Evolutionary conservation across 1,140 invertebrate species (phyloP).

Genomic region (Bombus vancouverensis): DNA sequence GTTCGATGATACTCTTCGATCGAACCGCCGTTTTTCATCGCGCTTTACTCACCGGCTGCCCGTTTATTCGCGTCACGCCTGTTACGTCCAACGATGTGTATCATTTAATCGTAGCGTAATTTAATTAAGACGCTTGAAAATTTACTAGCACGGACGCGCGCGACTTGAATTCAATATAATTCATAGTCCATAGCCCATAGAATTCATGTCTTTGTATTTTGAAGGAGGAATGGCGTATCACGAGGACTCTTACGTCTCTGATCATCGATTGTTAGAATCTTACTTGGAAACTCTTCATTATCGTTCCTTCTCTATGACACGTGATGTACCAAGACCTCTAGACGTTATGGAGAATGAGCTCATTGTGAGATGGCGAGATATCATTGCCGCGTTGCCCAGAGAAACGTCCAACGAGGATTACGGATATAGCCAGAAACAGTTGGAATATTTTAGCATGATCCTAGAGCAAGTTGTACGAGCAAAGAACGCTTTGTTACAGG

Average conservation of each 20-base stretch:
- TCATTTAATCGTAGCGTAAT: background rate
- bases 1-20: conserved; percentile 1
- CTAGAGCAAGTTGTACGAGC: conserved; percentile 65
- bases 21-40: conserved; percentile 16
- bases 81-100: background rate
- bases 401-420: conserved; percentile 61
- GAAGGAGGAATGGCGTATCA: conserved; percentile 69
- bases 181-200: background rate
- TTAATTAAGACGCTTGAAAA: background rate
- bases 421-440: conserved; percentile 78
- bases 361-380: conserved; percentile 67
- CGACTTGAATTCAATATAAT: background rate
- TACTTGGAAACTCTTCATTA: conserved; percentile 67
- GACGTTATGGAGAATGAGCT: conserved; percentile 70
- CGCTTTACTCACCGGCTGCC: background rate
- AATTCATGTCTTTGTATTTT: background rate
- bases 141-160: background rate
- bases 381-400: conserved; percentile 67
- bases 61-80: background rate
- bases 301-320: conserved; percentile 36
- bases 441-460: conserved; percentile 80
- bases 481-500: conserved; percentile 63
- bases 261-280: conserved; percentile 67
- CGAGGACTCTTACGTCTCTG: conserved; percentile 70
- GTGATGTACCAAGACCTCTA: background rate